These are phyloP conservation scores for Ptilodon capucinus DNA, from an alignment of 2,888 invertebrate species.

Conservation along the genomic window DNA sequence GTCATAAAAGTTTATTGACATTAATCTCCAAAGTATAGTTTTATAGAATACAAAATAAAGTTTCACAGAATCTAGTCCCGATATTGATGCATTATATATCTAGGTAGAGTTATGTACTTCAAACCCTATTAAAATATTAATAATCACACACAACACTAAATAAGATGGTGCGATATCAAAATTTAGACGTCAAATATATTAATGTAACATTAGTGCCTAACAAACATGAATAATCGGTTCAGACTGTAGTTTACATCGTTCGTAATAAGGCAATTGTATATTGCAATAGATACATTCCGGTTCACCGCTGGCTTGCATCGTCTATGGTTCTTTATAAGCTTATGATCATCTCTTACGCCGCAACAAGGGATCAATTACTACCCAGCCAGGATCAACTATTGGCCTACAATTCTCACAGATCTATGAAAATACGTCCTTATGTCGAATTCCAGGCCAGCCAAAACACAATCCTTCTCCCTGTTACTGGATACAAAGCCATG, in stretches of 20 bases:
- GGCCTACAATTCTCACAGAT: too few species aligned
- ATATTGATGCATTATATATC: conserved; percentile 46
- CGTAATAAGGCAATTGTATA: conserved; percentile 18
- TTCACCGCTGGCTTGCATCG: too few species aligned
- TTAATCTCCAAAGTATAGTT: conserved; percentile 65
- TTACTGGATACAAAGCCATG: conserved; percentile 11
- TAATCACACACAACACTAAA: conserved; percentile 41
- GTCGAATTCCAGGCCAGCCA: neutral
- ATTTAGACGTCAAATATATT: conserved; percentile 11
- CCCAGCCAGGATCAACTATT: too few species aligned
- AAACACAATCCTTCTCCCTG: conserved; percentile 13
- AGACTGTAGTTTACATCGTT: conserved; percentile 3
- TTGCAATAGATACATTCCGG: conserved; percentile 9
- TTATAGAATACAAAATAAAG: conserved; percentile 58
- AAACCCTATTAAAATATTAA: conserved; percentile 36
- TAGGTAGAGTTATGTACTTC: conserved; percentile 29
- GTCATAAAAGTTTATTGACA: conserved; percentile 66
- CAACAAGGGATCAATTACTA: neutral
- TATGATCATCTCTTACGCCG: too few species aligned
- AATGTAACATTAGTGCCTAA: conserved; percentile 30
- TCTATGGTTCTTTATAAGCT: too few species aligned
- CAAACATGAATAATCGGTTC: conserved; percentile 10
- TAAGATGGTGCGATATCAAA: conserved; percentile 25
- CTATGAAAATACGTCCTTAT: conserved; percentile 24
- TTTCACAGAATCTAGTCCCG: conserved; percentile 38